A percentile compares a stretch with the other conserved stretches of the same genome.
phyloP scores from a whole-genome alignment of 2,797 vertebrate species.

The Champsocephalus esox region DNA sequence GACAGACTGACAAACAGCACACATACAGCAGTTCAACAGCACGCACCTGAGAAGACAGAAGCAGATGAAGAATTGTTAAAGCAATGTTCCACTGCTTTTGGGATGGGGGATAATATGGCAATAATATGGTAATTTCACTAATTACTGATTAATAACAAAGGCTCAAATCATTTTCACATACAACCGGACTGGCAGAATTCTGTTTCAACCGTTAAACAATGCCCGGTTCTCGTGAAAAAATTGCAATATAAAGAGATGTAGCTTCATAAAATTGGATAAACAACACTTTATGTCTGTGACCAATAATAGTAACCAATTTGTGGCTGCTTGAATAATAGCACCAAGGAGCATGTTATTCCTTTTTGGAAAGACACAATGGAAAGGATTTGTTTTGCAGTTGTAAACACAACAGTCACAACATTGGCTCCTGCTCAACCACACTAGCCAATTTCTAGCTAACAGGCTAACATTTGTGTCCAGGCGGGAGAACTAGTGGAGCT shows the following conservation, averaged over 20 bases:
- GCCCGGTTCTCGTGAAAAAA: neutral
- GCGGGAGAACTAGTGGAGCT: no score
- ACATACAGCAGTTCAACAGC: slow-evolving; percentile 79
- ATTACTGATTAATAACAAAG: no score
- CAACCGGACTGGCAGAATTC: no score
- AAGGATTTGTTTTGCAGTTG: no score
- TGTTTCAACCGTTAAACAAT: no score
- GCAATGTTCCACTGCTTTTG: neutral
- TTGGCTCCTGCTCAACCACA: no score
- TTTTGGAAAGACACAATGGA: no score
- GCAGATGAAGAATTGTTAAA: neutral
- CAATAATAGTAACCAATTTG: neutral
- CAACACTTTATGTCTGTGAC: neutral
- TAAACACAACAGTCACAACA: no score
- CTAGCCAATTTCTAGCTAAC: no score
- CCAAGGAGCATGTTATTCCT: neutral
- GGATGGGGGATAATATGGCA: neutral
- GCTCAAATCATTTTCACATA: no score
- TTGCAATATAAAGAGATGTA: neutral
- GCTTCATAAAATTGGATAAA: neutral
- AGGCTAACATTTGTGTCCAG: no score
- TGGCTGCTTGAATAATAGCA: neutral
- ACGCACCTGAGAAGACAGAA: slow-evolving; percentile 70
- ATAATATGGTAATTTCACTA: neutral
- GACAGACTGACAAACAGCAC: slow-evolving; percentile 71